phyloP scores from a whole-genome alignment of 2,888 invertebrate species.

The Masnerella sp. region DNA sequence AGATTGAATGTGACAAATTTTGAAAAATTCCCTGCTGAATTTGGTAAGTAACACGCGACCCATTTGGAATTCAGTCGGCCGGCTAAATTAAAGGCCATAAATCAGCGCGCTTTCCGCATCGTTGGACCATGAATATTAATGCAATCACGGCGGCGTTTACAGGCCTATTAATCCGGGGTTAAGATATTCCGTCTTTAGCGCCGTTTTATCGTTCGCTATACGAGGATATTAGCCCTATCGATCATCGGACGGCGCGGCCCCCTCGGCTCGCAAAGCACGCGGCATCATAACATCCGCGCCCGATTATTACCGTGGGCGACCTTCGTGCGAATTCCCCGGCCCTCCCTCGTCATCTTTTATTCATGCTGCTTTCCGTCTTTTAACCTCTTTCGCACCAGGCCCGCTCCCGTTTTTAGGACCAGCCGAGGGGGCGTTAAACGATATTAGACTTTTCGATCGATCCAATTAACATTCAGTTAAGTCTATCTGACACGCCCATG shows the following conservation, averaged over 20 bases:
- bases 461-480: slow-evolving; percentile 27
- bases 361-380: slow-evolving; percentile 64
- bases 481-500: background rate
- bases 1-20: background rate
- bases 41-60: slow-evolving; percentile 43
- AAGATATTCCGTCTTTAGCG: slow-evolving; percentile 73
- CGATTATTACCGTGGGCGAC: slow-evolving; percentile 61
- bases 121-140: slow-evolving; percentile 75
- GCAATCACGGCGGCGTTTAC: slow-evolving; percentile 76
- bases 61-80: slow-evolving; percentile 61
- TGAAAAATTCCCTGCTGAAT: background rate
- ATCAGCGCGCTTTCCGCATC: slow-evolving; percentile 68
- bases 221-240: slow-evolving; percentile 75
- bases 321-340: slow-evolving; percentile 63
- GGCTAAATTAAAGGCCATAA: slow-evolving; percentile 69
- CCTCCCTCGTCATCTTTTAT: slow-evolving; percentile 69
- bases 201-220: slow-evolving; percentile 70
- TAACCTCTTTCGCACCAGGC: slow-evolving; percentile 18
- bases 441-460: slow-evolving; percentile 23
- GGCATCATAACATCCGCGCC: slow-evolving; percentile 54
- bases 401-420: slow-evolving; percentile 7
- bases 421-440: slow-evolving; percentile 13
- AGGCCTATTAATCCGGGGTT: slow-evolving; percentile 75
- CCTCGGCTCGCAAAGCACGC: slow-evolving; percentile 50
- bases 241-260: slow-evolving; percentile 68